Conservation (phyloP, 2,797 vertebrate genomes). For the Hyperoplus immaculatus region DNA sequence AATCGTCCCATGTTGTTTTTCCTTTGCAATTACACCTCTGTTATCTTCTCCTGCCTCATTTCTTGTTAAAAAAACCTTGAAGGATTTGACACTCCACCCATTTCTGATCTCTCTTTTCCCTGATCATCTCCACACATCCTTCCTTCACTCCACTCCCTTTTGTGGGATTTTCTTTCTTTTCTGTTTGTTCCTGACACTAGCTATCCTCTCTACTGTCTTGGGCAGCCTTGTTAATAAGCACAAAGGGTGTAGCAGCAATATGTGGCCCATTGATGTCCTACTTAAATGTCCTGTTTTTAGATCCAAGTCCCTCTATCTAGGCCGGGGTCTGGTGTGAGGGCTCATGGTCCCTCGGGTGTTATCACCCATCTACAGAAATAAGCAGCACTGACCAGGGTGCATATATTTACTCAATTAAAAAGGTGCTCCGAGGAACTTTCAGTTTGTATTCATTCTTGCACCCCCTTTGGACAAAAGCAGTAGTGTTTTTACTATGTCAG, state of each 20-base stretch:
- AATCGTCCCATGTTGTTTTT: slow-evolving; percentile 11
- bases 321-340: slow-evolving; percentile 65
- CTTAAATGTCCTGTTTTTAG: slow-evolving; percentile 71
- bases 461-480: no score
- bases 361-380: slow-evolving; percentile 1
- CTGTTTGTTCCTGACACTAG: neutral
- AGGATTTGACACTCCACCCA: neutral
- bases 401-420: slow-evolving; percentile 11
- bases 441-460: no score
- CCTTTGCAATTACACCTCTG: neutral
- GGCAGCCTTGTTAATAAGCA: slow-evolving; percentile 48
- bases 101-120: slow-evolving; percentile 3
- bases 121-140: slow-evolving; percentile 19
- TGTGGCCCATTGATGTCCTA: slow-evolving; percentile 65
- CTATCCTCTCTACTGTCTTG: slow-evolving; percentile 18
- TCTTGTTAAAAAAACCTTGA: slow-evolving; percentile 18
- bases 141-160: slow-evolving; percentile 5
- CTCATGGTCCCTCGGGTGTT: slow-evolving; percentile 30
- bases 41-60: slow-evolving; percentile 6
- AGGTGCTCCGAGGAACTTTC: no score
- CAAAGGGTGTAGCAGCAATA: slow-evolving; percentile 32
- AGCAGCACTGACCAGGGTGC: neutral
- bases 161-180: neutral
- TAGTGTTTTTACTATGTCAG: no score
- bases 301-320: slow-evolving; percentile 66